phyloP scores from a whole-genome alignment of 2,888 invertebrate species.

The Phlogophora meticulosa region DNA sequence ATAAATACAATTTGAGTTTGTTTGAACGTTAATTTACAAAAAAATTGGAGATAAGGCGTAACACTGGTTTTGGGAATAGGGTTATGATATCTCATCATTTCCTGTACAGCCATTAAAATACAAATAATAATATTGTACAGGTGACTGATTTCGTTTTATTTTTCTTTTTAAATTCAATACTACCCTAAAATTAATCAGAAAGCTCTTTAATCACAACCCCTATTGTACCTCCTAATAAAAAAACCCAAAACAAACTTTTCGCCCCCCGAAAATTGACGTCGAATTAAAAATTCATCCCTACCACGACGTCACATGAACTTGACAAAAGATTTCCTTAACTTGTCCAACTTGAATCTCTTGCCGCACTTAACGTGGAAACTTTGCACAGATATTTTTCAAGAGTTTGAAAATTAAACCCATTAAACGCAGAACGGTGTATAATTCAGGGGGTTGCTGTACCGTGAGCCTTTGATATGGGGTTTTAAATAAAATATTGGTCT shows the following conservation, averaged over 20 bases:
- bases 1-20: conserved; percentile 38
- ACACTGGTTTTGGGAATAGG: neutral
- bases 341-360: conserved; percentile 67
- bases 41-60: neutral
- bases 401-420: conserved; percentile 83
- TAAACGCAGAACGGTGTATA: conserved; percentile 81
- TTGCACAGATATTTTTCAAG: conserved; percentile 80
- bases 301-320: conserved; percentile 71
- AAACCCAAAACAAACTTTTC: conserved; percentile 7
- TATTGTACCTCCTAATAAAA: conserved; percentile 1
- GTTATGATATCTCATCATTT: neutral
- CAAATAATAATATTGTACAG: neutral
- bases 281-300: conserved; percentile 74
- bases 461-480: conserved; percentile 75
- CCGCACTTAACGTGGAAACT: conserved; percentile 73
- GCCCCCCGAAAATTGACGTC: conserved; percentile 47
- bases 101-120: neutral
- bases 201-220: neutral
- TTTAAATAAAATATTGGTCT: conserved; percentile 81
- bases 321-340: conserved; percentile 66
- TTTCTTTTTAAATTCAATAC: no score
- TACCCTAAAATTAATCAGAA: neutral
- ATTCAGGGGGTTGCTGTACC: conserved; percentile 75
- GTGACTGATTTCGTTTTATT: no score
- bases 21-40: conserved; percentile 14